Conservation (phyloP, 2,797 vertebrate genomes). For the Phaenicophaeus curvirostris region DNA sequence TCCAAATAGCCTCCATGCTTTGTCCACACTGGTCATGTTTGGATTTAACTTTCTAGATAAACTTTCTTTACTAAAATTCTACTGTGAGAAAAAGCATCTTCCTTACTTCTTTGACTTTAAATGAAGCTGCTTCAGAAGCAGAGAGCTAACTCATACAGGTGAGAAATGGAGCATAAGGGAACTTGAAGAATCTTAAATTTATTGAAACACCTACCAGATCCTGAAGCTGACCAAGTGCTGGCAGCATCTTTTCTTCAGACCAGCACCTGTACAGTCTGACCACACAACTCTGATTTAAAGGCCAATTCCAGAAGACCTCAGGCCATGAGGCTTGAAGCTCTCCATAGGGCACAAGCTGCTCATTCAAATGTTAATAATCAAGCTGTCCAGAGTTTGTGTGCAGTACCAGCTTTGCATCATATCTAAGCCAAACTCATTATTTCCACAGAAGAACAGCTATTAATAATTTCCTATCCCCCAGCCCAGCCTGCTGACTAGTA, state of each 20-base stretch:
- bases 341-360: neutral
- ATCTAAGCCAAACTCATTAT: conserved; percentile 3
- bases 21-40: neutral
- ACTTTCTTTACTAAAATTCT: neutral
- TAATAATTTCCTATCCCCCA: conserved; percentile 8
- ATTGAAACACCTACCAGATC: neutral
- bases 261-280: neutral
- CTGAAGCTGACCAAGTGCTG: neutral
- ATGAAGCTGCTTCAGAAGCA: neutral
- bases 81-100: neutral
- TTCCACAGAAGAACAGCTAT: conserved; percentile 33
- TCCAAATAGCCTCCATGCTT: neutral
- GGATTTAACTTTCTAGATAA: neutral
- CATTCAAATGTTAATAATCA: neutral
- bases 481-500: neutral
- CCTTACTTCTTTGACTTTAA: neutral
- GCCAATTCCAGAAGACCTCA: neutral
- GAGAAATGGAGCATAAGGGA: neutral
- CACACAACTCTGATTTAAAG: neutral
- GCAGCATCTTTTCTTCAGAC: neutral
- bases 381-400: neutral
- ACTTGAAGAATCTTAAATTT: neutral
- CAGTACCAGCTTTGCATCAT: neutral
- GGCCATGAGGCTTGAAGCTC: neutral
- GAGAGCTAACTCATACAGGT: neutral